Evolutionary conservation across 2,113 vertebrate genomes (phyloP), one percentile per base, ranked within the genome.

Genomic region (Elaphurus davidianus): DNA sequence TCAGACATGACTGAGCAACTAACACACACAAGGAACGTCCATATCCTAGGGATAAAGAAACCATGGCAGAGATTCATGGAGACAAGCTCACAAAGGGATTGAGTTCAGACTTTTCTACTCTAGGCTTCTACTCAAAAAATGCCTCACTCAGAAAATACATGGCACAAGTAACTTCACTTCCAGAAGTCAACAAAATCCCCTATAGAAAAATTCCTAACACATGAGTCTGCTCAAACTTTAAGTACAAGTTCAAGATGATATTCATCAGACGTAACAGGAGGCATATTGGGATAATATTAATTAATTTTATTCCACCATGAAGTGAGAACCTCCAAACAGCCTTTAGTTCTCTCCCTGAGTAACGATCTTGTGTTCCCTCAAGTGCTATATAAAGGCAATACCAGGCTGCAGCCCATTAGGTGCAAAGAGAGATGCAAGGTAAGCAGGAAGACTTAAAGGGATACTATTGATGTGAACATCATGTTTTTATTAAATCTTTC

Each of bases 201-300:
- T 47, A 16, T 14, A n/a, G 88, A 86, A 95, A 95, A 95, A 94
- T 64, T 87, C 74, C 84, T 97, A 94, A 57, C 27, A 47, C 23
- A 10, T 28, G 79, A 90, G 47, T 59, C 95, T 85, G 57, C 55
- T 96, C 94, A 47, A 93, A 96, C 94, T 97, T 90, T 54, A 98
- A 97, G 84, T 90, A 96, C 54, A 95, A 52, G 55, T 89, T 97
- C 89, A 97, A 94, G 91, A 98, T 97, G 86, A 97, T 91, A 97
- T 91, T 96, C 93, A 97, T 97, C 97, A 98, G 86, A 91, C 81
- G 50, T 97, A 98, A 98, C 94, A 97, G 94, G 89, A 97, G 90
- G 88, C 97, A 96, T 96, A 86, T 19, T 98, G 96, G 45, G 91
- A 98, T 97, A 94, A 97, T 95, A 95, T 97, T 97, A 98, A 98